Evolutionary conservation across 1,140 invertebrate species (phyloP).

Genomic region (Rhagoletis zephyria): DNA sequence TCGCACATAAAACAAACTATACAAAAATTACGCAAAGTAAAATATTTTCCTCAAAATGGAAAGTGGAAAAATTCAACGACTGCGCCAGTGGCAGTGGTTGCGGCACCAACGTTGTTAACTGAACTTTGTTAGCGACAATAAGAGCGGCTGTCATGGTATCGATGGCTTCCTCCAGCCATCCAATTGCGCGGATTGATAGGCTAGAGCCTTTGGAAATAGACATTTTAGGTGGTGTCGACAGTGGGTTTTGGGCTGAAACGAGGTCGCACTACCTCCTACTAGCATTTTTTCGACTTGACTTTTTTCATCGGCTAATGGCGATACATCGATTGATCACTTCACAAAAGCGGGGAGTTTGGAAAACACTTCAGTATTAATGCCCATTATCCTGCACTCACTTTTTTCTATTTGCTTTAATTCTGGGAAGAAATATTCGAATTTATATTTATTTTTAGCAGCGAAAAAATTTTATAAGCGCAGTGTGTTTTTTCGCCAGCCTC

Average conservation of each 20-base stretch:
- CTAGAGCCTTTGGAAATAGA: not conserved
- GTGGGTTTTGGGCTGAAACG: conserved; percentile 27
- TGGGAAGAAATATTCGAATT: conserved; percentile 42
- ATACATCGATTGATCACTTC: conserved; percentile 15
- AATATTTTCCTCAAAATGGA: conserved; percentile 72
- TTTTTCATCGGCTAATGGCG: not conserved
- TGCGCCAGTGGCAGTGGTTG: not conserved
- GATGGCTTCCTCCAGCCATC: not conserved
- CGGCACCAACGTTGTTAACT: not conserved
- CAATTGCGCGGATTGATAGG: not conserved
- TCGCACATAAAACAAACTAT: conserved; percentile 57
- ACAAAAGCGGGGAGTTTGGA: not conserved
- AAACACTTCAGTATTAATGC: not conserved
- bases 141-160: not conserved
- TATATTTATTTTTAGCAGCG: conserved; percentile 50
- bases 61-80: conserved; percentile 62
- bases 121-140: conserved; percentile 16
- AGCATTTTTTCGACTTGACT: not conserved
- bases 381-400: conserved; percentile 12
- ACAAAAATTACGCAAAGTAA: conserved; percentile 72
- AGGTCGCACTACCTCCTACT: conserved; percentile 36
- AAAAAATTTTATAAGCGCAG: conserved; percentile 50
- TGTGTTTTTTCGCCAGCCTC: conserved; percentile 17
- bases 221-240: conserved; percentile 17
- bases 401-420: not conserved